Conservation (phyloP, 2,888 invertebrate species). For the Chromoteleia sp. region DNA sequence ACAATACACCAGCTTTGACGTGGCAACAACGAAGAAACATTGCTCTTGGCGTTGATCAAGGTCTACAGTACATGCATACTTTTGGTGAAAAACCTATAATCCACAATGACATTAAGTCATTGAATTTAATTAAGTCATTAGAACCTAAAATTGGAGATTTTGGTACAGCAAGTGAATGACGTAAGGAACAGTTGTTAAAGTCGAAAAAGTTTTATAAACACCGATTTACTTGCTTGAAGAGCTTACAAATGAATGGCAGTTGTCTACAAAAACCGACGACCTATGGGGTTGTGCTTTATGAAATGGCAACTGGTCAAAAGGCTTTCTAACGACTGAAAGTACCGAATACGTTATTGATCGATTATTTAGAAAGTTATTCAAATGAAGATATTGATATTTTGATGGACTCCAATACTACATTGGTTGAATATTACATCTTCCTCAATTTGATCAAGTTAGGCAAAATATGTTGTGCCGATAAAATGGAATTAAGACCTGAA, state of each 20-base stretch:
- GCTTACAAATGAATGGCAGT: slow-evolving; percentile 90
- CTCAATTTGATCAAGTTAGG: too few species aligned
- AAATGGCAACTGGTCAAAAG: slow-evolving; percentile 89
- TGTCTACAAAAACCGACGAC: slow-evolving; percentile 97
- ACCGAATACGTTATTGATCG: too few species aligned
- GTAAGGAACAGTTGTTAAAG: background rate
- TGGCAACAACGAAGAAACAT: slow-evolving; percentile 88
- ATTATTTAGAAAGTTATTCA: too few species aligned
- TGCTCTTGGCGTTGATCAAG: background rate
- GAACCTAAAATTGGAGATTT: slow-evolving; percentile 89
- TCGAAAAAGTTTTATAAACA: slow-evolving; percentile 87
- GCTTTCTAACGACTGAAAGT: too few species aligned
- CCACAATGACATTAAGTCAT: slow-evolving; percentile 97
- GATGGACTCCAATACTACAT: too few species aligned
- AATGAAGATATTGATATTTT: too few species aligned
- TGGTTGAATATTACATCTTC: too few species aligned
- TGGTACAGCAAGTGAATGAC: background rate
- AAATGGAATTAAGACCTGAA: too few species aligned
- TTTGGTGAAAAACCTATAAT: slow-evolving; percentile 91
- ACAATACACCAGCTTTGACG: slow-evolving; percentile 86
- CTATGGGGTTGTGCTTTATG: slow-evolving; percentile 95
- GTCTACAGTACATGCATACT: slow-evolving; percentile 90
- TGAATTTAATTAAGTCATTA: slow-evolving; percentile 93
- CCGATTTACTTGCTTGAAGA: slow-evolving; percentile 97
- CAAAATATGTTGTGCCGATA: too few species aligned